Conservation (phyloP, 1,140 invertebrate genomes). For the Brachystomella parvula region DNA sequence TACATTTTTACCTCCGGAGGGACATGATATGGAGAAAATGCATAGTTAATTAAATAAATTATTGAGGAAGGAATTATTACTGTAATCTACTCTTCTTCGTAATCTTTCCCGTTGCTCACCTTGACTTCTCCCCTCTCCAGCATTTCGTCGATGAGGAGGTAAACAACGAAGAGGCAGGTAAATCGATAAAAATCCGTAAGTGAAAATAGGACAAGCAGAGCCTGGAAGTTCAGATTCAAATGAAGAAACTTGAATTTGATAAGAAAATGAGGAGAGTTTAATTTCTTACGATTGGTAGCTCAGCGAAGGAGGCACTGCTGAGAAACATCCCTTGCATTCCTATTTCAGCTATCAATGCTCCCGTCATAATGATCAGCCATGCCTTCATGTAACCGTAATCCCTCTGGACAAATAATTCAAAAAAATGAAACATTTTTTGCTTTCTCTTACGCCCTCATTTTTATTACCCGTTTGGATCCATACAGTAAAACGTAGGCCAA, state of each 20-base stretch:
- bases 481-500: slow-evolving; percentile 9
- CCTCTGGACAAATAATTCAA: not conserved
- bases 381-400: slow-evolving; percentile 19
- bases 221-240: too few relatives aligned
- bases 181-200: slow-evolving; percentile 7
- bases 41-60: not conserved
- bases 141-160: slow-evolving; percentile 16
- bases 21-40: not conserved
- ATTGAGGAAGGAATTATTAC: not conserved
- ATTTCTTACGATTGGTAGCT: not conserved
- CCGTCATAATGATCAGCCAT: slow-evolving; percentile 12
- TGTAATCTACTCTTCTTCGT: not conserved
- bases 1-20: too few relatives aligned
- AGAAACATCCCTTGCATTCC: slow-evolving; percentile 2
- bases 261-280: too few relatives aligned
- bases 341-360: slow-evolving; percentile 6
- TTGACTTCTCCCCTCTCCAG: slow-evolving; percentile 10
- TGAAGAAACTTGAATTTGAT: too few relatives aligned
- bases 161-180: slow-evolving; percentile 11
- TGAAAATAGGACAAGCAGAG: not conserved
- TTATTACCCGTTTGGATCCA: not conserved
- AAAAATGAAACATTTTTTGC: not conserved
- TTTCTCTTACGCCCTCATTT: not conserved
- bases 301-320: not conserved
- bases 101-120: not conserved